phyloP scores from a whole-genome alignment of 2,113 vertebrate species.

The Eretmochelys imbricata region DNA sequence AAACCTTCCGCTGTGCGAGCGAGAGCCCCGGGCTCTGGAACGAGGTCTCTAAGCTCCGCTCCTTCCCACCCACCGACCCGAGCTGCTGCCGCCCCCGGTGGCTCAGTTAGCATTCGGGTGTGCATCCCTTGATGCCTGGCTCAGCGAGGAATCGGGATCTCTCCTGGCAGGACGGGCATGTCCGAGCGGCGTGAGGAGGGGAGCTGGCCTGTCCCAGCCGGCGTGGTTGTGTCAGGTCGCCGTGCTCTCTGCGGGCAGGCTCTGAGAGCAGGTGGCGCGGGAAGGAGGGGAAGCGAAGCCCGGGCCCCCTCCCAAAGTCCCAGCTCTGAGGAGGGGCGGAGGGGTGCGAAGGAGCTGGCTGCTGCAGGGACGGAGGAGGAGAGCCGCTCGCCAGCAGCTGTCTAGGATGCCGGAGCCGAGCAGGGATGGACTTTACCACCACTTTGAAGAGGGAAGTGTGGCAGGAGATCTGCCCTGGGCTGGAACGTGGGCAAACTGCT shows the following conservation, averaged over 20 bases:
- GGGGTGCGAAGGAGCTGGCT: not conserved
- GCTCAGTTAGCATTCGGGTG: not conserved
- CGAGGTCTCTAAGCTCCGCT: not conserved
- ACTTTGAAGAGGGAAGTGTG: not conserved
- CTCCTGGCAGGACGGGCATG: constrained; percentile 3
- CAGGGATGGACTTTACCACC: not conserved
- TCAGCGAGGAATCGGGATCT: not conserved
- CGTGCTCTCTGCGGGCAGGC: not conserved
- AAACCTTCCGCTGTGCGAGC: not conserved
- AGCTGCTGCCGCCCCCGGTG: too few species aligned
- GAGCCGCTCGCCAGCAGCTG: not conserved
- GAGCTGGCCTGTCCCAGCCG: not conserved
- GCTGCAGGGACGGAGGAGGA: not conserved
- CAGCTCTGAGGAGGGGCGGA: not conserved
- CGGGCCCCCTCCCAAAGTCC: too few species aligned
- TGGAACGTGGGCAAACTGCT: not conserved
- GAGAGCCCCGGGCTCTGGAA: not conserved
- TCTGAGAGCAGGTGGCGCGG: accelerated
- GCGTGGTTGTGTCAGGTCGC: not conserved
- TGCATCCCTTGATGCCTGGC: constrained; percentile 13
- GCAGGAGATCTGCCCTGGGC: not conserved
- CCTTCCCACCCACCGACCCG: not conserved
- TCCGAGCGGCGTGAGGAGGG: not conserved
- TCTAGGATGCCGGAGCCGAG: not conserved
- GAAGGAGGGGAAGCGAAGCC: not conserved